Base-by-base conservation (phyloP, 2,797 vertebrate genomes). In the Knipowitschia caucasica region DNA sequence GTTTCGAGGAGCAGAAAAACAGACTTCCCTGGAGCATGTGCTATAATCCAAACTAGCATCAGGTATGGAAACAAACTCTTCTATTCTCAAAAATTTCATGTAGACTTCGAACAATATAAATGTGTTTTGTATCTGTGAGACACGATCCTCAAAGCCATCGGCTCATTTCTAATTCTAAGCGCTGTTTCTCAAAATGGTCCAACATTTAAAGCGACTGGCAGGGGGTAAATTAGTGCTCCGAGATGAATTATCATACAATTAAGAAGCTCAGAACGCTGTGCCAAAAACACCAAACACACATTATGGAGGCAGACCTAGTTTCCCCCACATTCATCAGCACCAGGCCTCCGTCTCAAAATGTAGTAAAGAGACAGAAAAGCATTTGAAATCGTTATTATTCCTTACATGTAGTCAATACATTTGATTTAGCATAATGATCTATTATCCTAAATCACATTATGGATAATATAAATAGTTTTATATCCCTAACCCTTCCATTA, bases 151-250 rank as follows among this genome's bases (percentile, higher is more conserved):
- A 58, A 40, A 88, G 83, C 82, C 59, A 80, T 81, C 77, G 70
- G 84, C 88, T 94, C 91, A 93, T 94, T 93, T 93, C 89, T 91
- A 91, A 93, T 94, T 95, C 91, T 54, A 86, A 86, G 83, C 83
- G 88, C 85, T 83, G 86, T 87, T 92, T 90, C 58, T 72, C 89
- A 92, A 93, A 93, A 92, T 91, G 88, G 86, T 88, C 82, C 83
- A 79, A 89, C 86, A 86, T 89, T 92, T 82, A 84, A 88, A 87
- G 80, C 65, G 66, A 88, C 79, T 87, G 66, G 92, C 89, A 85
- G 93, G 93, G 91, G 93, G 93, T 93, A 94, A 93, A 98, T 94
- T 95, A 96, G 91, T 90, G 89, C 92, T 92, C 88, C 80, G 82
- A 91, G 81, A 90, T 96, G 93, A 95, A 92, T 96, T 93, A 95